Conservation (phyloP, 2,113 vertebrate species). For the Gambusia holbrooki region DNA sequence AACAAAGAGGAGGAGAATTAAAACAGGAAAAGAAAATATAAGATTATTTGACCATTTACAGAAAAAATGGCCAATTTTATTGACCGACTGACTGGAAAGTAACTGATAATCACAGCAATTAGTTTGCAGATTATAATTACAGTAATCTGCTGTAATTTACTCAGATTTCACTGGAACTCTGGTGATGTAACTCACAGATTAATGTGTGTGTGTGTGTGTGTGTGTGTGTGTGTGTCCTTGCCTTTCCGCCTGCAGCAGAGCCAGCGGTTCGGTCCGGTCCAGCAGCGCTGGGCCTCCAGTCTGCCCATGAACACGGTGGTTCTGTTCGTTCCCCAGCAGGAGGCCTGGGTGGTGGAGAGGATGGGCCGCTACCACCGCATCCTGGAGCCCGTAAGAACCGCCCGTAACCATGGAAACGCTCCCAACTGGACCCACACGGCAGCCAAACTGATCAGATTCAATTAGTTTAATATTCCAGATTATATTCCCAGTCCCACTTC, state of each 20-base stretch:
- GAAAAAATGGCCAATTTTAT: no score
- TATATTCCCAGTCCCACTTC: no score
- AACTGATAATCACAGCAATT: no score
- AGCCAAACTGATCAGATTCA: no score
- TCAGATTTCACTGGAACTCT: background rate
- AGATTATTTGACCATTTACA: background rate
- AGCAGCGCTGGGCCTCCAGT: constrained; percentile 82
- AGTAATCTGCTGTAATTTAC: background rate
- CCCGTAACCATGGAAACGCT: no score
- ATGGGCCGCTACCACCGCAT: constrained; percentile 97
- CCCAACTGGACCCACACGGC: no score
- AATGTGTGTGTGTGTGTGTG: no score
- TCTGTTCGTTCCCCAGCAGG: constrained; percentile 96
- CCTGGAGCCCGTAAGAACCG: constrained; percentile 86
- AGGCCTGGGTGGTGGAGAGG: constrained; percentile 97
- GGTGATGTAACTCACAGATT: background rate
- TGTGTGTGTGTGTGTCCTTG: background rate
- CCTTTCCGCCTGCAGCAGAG: constrained; percentile 55
- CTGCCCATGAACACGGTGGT: constrained; percentile 92
- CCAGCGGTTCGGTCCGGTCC: constrained; percentile 68
- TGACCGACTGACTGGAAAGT: no score
- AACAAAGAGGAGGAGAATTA: background rate
- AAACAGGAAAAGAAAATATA: background rate
- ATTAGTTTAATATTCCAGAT: no score
- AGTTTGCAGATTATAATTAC: background rate